Percentiles rank a stretch among this genome's conserved stretches.
phyloP scores from a whole-genome alignment of 37 sponge, comb jelly and placozoan species.

The Hexactinellida sp. region DNA sequence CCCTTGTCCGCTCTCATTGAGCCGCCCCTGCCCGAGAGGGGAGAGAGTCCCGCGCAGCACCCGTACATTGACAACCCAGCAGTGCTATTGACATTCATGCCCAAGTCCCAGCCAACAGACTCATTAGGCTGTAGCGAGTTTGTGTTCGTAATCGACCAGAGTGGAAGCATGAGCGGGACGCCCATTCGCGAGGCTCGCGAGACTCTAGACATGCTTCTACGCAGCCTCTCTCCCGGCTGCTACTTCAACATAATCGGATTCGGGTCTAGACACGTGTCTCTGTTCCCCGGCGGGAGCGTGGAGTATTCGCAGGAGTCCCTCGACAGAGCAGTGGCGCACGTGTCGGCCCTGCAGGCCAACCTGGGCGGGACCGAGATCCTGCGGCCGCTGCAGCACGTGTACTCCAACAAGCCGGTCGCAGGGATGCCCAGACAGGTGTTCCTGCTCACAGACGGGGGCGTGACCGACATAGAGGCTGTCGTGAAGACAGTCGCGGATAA shows the following conservation, averaged over 20 bases:
- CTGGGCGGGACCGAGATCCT: conserved; percentile 58
- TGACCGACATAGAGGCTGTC: conserved; percentile 40
- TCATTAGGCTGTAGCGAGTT: conserved; percentile 35
- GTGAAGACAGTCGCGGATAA: conserved; percentile 38
- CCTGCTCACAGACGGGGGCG: conserved; percentile 60
- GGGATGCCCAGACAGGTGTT: conserved; percentile 58
- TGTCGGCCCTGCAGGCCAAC: conserved; percentile 36
- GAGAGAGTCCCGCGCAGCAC: not conserved
- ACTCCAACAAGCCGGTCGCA: conserved; percentile 18
- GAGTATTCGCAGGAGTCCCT: conserved; percentile 43
- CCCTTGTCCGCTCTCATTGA: not conserved
- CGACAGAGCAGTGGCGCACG: conserved; percentile 37
- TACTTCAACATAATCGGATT: conserved; percentile 74
- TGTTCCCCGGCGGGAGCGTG: conserved; percentile 37
- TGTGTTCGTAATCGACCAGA: conserved; percentile 64
- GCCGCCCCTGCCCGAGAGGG: not conserved
- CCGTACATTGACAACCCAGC: conserved; percentile 31
- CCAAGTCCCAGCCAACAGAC: conserved; percentile 24
- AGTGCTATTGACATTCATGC: conserved; percentile 55
- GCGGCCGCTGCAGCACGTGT: conserved; percentile 39
- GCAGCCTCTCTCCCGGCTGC: conserved; percentile 60
- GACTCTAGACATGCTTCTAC: conserved; percentile 58
- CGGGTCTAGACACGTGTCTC: conserved; percentile 31
- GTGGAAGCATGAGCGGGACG: conserved; percentile 62
- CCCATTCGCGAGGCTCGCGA: conserved; percentile 52